Evolutionary conservation across 1,140 invertebrate genomes (phyloP).

Genomic region (Bicyclus anynana): DNA sequence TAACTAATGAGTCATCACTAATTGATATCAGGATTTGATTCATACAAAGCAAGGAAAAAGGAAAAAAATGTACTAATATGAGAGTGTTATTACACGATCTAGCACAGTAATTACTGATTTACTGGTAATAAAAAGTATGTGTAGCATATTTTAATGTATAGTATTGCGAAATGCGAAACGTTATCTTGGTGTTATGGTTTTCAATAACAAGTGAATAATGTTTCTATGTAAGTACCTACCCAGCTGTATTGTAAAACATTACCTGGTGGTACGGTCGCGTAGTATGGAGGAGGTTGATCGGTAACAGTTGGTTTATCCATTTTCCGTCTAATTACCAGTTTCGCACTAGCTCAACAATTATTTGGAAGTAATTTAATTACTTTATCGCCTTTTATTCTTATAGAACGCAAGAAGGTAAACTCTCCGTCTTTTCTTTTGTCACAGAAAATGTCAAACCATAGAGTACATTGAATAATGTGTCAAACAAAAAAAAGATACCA

Average conservation of each 20-base stretch:
- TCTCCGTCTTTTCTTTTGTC: constrained; percentile 8
- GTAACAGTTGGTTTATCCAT: constrained; percentile 63
- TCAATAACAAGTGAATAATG: constrained; percentile 8
- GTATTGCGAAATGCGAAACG: constrained; percentile 4
- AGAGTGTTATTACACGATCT: not conserved
- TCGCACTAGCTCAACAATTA: not conserved
- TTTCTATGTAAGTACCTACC: not conserved
- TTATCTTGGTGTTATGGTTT: constrained; percentile 34
- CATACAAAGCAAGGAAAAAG: too few species aligned
- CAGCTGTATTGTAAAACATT: constrained; percentile 19
- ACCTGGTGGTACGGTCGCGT: constrained; percentile 48
- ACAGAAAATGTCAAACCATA: not conserved
- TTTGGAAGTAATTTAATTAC: not conserved
- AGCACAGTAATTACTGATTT: not conserved
- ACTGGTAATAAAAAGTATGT: too few species aligned
- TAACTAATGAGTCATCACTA: too few species aligned
- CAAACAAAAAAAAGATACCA: not conserved
- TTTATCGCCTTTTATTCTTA: not conserved
- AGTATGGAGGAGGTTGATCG: constrained; percentile 61
- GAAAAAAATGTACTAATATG: not conserved
- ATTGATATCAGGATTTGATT: too few species aligned
- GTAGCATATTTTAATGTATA: too few species aligned
- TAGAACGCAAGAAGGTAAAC: not conserved
- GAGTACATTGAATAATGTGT: too few species aligned
- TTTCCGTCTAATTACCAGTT: constrained; percentile 20